A percentile compares a stretch with the other conserved stretches of the same genome.
phyloP scores from a whole-genome alignment of 2,113 vertebrate species.

The Eolophus roseicapilla region DNA sequence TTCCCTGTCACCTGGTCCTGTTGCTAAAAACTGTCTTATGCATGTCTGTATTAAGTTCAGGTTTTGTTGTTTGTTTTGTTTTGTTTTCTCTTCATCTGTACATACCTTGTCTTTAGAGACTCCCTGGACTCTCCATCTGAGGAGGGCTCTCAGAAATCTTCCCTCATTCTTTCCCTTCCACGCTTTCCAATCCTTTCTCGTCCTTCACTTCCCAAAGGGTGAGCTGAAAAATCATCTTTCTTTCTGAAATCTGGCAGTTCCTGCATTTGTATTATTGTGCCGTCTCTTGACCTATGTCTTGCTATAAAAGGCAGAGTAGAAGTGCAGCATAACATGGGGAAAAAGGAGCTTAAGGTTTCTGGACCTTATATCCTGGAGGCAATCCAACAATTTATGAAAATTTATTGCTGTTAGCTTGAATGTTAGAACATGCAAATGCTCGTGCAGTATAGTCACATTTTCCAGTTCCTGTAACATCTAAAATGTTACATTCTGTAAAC shows the following conservation, averaged over 20 bases:
- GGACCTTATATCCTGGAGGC: not conserved
- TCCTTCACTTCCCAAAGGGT: conserved; percentile 89
- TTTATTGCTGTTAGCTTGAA: not conserved
- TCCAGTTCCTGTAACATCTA: not conserved
- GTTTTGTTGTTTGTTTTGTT: not conserved
- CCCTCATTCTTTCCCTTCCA: conserved; percentile 88
- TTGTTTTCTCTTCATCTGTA: conserved; percentile 43
- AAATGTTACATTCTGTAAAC: not conserved
- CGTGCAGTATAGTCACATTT: not conserved
- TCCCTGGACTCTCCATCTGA: conserved; percentile 81
- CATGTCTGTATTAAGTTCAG: not conserved
- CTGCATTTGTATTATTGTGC: not conserved
- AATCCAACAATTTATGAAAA: not conserved
- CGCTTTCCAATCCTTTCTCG: conserved; percentile 91
- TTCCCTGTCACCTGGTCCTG: not conserved
- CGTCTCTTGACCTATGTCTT: not conserved
- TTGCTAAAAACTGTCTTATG: not conserved
- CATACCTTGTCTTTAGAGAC: conserved; percentile 79
- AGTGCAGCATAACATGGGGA: not conserved
- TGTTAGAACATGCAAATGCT: not conserved
- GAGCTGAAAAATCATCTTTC: conserved; percentile 74
- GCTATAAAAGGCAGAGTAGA: not conserved
- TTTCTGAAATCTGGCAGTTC: not conserved
- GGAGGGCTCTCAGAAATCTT: conserved; percentile 88
- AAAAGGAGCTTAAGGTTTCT: not conserved